Conservation (phyloP, 2,797 vertebrate species). For the Sebastes flavidus region DNA sequence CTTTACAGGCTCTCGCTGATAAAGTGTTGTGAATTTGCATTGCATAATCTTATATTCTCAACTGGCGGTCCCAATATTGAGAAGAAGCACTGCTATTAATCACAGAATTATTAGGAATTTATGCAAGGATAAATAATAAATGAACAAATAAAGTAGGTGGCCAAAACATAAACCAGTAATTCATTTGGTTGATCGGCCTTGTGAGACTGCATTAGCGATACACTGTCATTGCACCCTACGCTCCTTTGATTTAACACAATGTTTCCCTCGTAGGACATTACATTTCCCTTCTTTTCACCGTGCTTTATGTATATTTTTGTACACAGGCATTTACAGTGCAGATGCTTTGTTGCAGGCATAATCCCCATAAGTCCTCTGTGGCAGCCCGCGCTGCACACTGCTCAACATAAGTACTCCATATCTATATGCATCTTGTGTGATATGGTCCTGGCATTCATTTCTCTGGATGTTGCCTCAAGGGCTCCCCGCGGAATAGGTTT, state of each 20-base stretch:
- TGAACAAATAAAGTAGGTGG: constrained; percentile 39
- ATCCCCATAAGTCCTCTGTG: constrained; percentile 47
- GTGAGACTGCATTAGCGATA: constrained; percentile 47
- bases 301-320: constrained; percentile 40
- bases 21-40: constrained; percentile 43
- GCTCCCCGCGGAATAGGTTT: constrained; percentile 51
- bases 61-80: constrained; percentile 20
- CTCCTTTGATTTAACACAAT: constrained; percentile 40
- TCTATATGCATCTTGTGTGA: constrained; percentile 47
- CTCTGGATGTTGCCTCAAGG: constrained; percentile 50
- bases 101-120: constrained; percentile 39
- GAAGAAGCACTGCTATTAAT: constrained; percentile 33
- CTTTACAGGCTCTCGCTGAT: constrained; percentile 21
- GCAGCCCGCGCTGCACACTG: constrained; percentile 20
- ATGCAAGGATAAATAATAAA: constrained; percentile 43
- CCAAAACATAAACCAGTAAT: constrained; percentile 39
- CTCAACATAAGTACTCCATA: constrained; percentile 44
- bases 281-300: constrained; percentile 8
- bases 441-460: constrained; percentile 40
- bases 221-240: neutral
- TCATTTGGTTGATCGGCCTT: constrained; percentile 46
- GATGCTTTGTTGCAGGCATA: constrained; percentile 38
- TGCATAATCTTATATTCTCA: constrained; percentile 42
- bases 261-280: constrained; percentile 26
- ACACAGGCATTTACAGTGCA: constrained; percentile 26